Base-by-base conservation (phyloP, 2,797 vertebrate species). In the Rhinogobio ventralis region DNA sequence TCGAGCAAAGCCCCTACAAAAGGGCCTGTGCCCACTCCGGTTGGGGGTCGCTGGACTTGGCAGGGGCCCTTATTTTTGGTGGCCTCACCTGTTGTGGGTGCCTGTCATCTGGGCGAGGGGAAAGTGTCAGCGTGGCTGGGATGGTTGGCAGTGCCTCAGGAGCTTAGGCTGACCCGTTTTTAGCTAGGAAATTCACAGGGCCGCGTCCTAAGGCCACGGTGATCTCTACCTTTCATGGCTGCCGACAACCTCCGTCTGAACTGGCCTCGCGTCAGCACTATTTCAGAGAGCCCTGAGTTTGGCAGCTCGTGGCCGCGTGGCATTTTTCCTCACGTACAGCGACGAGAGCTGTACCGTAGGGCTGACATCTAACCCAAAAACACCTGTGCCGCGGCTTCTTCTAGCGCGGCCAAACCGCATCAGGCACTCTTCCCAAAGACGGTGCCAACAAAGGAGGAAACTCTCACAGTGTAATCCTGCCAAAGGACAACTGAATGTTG, bases 81-180 rank as follows among this genome's bases (percentile, higher is more conserved):
- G 93, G 91, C 28, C 91, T 96, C 95, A 96, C 95, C 95, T 96
- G 95, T 96, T 96, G 92, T 87, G 92, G 91, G 92, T 93, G 92
- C 95, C 93, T 94, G 94, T 95, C 93, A 89, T 92, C 92, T 91
- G 92, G 73, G 81, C 30, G 80, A 85, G 87, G 91, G 93, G 95
- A 95, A 95, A 95, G 95, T 95, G 95, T 95, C 94, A 94, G 95
- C 93, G 94, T 96, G 94, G 93, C 93, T 96, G 94, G 94, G 93
- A 95, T 95, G 94, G 94, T 95, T 96, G 94, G 94, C 94, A 94
- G 93, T 95, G 94, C 92, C 93, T 95, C 93, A 88, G 90, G 94
- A 93, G 95, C 94, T 96, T 96, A 96, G 92, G 90, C 89, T 2
- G 91, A 93, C 93, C 94, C 94, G 95, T 94, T 95, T 96, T 95